Conservation (phyloP, 2,797 vertebrate species). For the Pseudochromis fuscus region DNA sequence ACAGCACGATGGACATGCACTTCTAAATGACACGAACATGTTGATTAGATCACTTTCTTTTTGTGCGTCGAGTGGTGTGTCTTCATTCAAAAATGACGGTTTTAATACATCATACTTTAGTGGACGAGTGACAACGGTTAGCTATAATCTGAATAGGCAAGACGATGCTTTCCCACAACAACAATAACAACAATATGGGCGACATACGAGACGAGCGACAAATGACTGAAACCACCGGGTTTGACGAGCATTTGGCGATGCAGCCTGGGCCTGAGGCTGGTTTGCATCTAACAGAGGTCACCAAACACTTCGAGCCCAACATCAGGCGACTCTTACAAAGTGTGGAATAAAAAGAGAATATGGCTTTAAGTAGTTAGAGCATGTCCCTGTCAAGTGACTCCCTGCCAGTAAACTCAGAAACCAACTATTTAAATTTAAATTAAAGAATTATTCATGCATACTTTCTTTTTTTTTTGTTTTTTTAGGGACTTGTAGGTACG, state of each 20-base stretch:
- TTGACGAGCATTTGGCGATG: slow-evolving; percentile 30
- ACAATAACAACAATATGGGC: slow-evolving; percentile 38
- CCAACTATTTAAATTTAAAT: slow-evolving; percentile 53
- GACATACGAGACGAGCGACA: slow-evolving; percentile 35
- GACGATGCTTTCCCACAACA: slow-evolving; percentile 47
- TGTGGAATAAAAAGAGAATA: slow-evolving; percentile 81
- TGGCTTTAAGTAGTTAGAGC: slow-evolving; percentile 82
- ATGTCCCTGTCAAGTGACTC: slow-evolving; percentile 76
- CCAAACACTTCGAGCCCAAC: slow-evolving; percentile 54
- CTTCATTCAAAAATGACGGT: slow-evolving; percentile 55
- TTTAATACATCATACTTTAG: slow-evolving; percentile 52
- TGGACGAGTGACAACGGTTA: slow-evolving; percentile 59
- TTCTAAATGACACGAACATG: slow-evolving; percentile 57
- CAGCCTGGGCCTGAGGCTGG: slow-evolving; percentile 45
- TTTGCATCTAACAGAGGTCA: slow-evolving; percentile 44
- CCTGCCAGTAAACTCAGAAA: slow-evolving; percentile 72
- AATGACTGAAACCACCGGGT: slow-evolving; percentile 29
- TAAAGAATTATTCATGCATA: slow-evolving; percentile 38
- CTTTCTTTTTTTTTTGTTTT: neutral
- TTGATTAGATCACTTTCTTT: slow-evolving; percentile 54
- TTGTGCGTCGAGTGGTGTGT: slow-evolving; percentile 52
- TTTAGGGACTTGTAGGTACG: slow-evolving; percentile 11
- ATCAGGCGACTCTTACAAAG: slow-evolving; percentile 59
- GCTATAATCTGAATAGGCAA: slow-evolving; percentile 65
- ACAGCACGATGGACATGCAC: slow-evolving; percentile 58